A percentile compares a stretch with the other conserved stretches of the same genome.
These are phyloP conservation scores for Eubucco bourcierii DNA, from an alignment of 2,113 vertebrate species.

Conservation along the genomic window DNA sequence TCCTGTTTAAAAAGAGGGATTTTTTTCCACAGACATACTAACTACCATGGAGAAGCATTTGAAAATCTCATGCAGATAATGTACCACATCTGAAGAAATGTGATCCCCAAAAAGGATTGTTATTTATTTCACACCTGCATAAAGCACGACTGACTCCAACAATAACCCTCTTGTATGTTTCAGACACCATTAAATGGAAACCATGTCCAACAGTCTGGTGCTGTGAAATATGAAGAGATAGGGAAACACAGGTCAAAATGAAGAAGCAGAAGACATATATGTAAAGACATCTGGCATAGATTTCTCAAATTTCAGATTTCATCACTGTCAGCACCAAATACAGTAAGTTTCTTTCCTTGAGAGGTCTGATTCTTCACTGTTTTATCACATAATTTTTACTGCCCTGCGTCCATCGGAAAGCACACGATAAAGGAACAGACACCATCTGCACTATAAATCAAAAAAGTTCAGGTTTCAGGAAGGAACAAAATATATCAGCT, in stretches of 20 bases:
- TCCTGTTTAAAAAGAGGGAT: neutral
- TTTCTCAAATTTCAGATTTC: constrained; percentile 4
- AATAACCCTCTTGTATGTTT: neutral
- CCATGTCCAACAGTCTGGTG: neutral
- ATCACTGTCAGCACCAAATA: neutral
- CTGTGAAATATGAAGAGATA: constrained; percentile 5
- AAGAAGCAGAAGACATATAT: neutral
- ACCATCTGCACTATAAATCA: neutral
- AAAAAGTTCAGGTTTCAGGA: neutral
- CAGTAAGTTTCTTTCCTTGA: neutral
- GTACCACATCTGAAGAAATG: neutral
- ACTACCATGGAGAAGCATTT: neutral
- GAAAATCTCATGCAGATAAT: neutral
- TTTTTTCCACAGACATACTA: neutral
- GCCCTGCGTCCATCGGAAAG: neutral
- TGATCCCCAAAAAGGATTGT: neutral
- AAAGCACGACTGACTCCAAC: neutral
- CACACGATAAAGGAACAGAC: neutral
- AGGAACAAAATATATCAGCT: neutral
- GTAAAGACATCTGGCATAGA: neutral
- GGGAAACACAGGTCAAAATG: neutral
- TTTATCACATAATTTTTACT: neutral
- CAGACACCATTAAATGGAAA: constrained; percentile 31
- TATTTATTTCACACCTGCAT: neutral
- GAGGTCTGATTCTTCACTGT: neutral